Conservation (phyloP, 2,113 vertebrate genomes). For the Rhinichthys klamathensis region DNA sequence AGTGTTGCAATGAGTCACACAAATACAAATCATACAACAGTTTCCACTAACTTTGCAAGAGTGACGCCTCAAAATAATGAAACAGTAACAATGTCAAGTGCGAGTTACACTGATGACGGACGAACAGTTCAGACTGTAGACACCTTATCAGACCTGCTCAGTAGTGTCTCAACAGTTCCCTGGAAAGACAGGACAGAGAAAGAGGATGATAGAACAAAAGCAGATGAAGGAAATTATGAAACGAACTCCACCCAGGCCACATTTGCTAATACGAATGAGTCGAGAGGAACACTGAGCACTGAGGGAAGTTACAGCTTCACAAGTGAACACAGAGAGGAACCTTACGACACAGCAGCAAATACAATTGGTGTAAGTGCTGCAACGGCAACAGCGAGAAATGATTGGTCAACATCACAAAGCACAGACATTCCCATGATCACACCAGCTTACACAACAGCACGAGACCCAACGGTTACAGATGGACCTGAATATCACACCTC, state of each 20-base stretch:
- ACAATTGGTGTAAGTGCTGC: not conserved
- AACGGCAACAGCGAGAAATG: not conserved
- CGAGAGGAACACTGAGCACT: constrained; percentile 18
- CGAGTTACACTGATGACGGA: not conserved
- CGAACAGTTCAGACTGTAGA: not conserved
- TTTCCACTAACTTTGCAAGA: not conserved
- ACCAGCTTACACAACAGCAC: not conserved
- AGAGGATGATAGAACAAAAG: not conserved
- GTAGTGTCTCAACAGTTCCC: constrained; percentile 32
- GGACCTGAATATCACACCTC: not conserved
- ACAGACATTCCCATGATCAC: not conserved
- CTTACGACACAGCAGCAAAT: not conserved
- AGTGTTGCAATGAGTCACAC: not conserved
- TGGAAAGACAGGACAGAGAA: not conserved
- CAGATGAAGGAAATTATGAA: constrained; percentile 13
- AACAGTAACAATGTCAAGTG: constrained; percentile 13
- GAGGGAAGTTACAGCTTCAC: constrained; percentile 8
- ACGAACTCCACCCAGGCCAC: constrained; percentile 5
- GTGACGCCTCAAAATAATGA: not conserved
- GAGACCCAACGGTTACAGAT: not conserved
- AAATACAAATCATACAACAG: not conserved
- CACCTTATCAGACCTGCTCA: not conserved
- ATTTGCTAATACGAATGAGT: not conserved
- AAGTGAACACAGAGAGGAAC: constrained; percentile 20
- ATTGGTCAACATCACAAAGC: not conserved